phyloP scores from a whole-genome alignment of 1,140 invertebrate species.

The Parasteatoda tepidariorum region DNA sequence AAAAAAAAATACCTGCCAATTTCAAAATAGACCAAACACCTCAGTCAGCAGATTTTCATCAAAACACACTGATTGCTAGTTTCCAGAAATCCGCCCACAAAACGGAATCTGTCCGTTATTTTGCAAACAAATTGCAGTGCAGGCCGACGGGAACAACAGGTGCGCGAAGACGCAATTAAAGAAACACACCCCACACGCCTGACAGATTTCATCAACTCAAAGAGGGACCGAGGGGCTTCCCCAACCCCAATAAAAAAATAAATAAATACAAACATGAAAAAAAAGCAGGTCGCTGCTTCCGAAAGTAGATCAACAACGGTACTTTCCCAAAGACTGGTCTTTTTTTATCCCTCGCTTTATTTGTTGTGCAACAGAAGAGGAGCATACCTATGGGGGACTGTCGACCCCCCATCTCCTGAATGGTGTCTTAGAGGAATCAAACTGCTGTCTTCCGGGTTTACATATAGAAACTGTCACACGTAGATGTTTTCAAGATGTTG shows the following conservation, averaged over 20 bases:
- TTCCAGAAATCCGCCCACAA: background rate
- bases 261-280: background rate
- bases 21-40: background rate
- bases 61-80: background rate
- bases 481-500: no score
- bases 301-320: background rate
- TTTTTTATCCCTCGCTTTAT: background rate
- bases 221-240: background rate
- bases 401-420: background rate
- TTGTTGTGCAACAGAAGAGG: background rate
- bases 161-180: background rate
- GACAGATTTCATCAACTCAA: background rate
- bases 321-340: background rate
- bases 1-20: no score
- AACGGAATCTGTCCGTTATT: background rate
- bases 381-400: background rate
- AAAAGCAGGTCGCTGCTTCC: background rate
- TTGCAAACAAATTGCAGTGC: background rate
- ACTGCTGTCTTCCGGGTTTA: background rate
- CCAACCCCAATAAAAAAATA: background rate
- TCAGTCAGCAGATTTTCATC: background rate
- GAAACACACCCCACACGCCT: background rate
- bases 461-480: background rate
- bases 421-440: background rate
- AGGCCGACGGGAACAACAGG: background rate